Base-by-base conservation (phyloP, 2,113 vertebrate genomes). In the Symphodus melops region DNA sequence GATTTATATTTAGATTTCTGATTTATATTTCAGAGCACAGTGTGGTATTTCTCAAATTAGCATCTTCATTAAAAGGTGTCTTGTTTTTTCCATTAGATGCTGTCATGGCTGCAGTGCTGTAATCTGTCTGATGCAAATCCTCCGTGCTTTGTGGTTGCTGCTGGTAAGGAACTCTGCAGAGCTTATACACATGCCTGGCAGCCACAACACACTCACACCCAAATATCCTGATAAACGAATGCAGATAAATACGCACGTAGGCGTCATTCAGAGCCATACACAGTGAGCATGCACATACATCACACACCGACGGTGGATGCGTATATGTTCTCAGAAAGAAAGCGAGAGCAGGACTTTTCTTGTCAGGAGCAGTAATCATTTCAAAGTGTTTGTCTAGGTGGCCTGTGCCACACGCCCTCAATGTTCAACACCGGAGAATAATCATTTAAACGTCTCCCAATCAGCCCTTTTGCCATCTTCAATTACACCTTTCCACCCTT, bases 401-500 rank as follows among this genome's bases (percentile, higher is more conserved):
- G 93, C 95, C 93, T 92, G 89, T 90, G 94, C 95, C 95, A 93
- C 95, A 96, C 90, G 90, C 95, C 96, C 95, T 95, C 93, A 91
- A 77, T 94, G 94, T 96, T 96, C 95, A 97, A 95, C 95, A 94
- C 94, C 95, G 95, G 93, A 95, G 96, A 96, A 96, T 95, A 94
- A 96, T 97, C 96, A 96, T 98, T 98, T 96, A 96, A 97, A 95
- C 95, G 96, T 97, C 97, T 97, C 95, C 96, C 94, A 96, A 97
- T 97, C 95, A 97, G 95, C 96, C 95, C 96, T 96, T 90, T 97
- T 97, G 95, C 97, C 95, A 96, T 98, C 96, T 96, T 98, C 96
- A 98, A 98, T 98, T 99, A 98, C 96, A 98, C 97, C 97, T 97
- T 97, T 97, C 95, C 95, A 97, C 95, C 95, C 96, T 95, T 95